Conservation (phyloP, 2,797 vertebrate species). For the Sebastes steindachneri region DNA sequence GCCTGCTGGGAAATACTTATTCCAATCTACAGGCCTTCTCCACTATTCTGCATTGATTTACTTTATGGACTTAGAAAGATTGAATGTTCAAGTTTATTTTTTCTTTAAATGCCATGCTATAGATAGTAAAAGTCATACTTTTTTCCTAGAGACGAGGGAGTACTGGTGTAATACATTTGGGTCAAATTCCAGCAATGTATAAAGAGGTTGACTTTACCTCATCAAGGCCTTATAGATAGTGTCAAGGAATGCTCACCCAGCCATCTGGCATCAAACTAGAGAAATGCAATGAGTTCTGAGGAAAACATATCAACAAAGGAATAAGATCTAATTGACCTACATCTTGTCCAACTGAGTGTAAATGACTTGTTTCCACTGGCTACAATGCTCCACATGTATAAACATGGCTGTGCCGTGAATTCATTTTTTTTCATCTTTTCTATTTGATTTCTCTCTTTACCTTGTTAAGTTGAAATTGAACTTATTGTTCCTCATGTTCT, state of each 20-base stretch:
- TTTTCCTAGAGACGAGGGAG: neutral
- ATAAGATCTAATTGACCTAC: neutral
- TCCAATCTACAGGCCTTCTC: conserved; percentile 20
- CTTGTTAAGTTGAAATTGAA: neutral
- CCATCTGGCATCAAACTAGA: neutral
- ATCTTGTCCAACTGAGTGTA: neutral
- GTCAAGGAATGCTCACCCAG: neutral
- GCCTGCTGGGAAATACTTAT: conserved; percentile 53
- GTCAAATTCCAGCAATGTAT: conserved; percentile 5
- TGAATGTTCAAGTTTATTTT: conserved; percentile 23
- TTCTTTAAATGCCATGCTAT: conserved; percentile 37
- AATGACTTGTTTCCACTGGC: conserved; percentile 3
- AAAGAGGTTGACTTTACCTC: neutral
- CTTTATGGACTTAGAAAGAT: conserved; percentile 32
- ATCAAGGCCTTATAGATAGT: neutral
- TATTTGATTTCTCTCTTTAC: neutral
- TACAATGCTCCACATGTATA: neutral
- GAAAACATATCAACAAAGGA: conserved; percentile 1
- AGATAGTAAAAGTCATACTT: conserved; percentile 19
- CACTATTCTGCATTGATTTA: conserved; percentile 50
- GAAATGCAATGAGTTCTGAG: neutral
- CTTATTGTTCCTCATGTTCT: conserved; percentile 1
- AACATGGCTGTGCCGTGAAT: neutral
- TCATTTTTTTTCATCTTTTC: neutral
- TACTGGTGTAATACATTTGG: neutral